Evolutionary conservation across 1,140 invertebrate genomes (phyloP), one percentile per base, ranked within the genome.

Genomic region (Diploscapter pachys): DNA sequence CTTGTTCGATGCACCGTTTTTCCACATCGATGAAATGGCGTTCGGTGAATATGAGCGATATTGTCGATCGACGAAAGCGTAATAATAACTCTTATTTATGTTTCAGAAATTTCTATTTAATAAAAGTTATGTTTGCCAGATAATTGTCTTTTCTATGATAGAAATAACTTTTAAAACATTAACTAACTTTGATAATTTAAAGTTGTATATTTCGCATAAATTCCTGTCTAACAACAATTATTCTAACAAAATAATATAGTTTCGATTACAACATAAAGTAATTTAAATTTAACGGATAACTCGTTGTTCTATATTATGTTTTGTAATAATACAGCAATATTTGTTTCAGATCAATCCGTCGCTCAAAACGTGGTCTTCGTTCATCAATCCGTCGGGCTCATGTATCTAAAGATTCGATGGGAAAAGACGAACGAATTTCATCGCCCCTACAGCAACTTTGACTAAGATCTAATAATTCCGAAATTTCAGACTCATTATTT

Each of bases 261-360:
- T 31, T 64, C 4, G 11, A 55, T 66, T 11, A 3, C 63, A 48
- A 66, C 50, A 50, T 3, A n/a, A 65, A 13, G 64, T 55, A 68
- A 11, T 8, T 5, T 55, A 50, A 55, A 68, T 55, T n/a, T 68
- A 68, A 68, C 66, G 48, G 51, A 68, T 8, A 53, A 6, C 0
- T 52, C 66, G 52, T 50, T 68, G 48, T 31, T 8, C 9, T 52
- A 68, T 54, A 52, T 53, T 54, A 55, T 68, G 11, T 2, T 52
- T 68, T 48, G 52, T 64, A 9, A 48, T 50, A 55, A 2, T 53
- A n/a, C 6, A 52, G 66, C 2, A 51, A n/a, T n/a, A 68, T 68
- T 5, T 31, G 1, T 73, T 74, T 1, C 73, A 74, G 73, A 62
- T 74, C 73, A 31, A 64, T 74, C 57, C 65, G 73, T 3, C 73